These are phyloP conservation scores for Sceloporus tristichus DNA, from an alignment of 2,113 vertebrate genomes.

Conservation along the genomic window DNA sequence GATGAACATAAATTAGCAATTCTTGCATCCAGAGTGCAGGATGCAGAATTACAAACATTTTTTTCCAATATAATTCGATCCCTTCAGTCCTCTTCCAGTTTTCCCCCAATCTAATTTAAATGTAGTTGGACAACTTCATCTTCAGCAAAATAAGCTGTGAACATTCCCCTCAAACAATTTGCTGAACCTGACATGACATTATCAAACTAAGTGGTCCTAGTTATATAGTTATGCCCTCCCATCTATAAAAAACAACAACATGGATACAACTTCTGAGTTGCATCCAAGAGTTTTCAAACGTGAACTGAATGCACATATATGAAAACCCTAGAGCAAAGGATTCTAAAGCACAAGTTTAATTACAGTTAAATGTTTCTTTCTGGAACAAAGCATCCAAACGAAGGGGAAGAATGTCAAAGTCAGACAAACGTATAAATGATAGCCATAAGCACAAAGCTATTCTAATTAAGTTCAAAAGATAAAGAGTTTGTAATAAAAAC, in stretches of 20 bases:
- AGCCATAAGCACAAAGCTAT: not conserved
- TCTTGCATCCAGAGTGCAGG: not conserved
- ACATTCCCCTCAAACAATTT: not conserved
- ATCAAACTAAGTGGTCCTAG: not conserved
- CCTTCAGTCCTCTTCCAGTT: not conserved
- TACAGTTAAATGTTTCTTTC: not conserved
- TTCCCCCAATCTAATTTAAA: not conserved
- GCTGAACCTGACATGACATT: not conserved
- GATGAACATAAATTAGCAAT: not conserved
- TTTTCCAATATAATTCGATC: not conserved
- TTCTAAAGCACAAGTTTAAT: not conserved
- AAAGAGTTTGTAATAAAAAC: not conserved
- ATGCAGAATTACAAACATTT: not conserved
- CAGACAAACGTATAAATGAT: not conserved
- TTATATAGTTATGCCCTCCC: not conserved
- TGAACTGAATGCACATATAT: not conserved
- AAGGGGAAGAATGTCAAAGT: too few relatives aligned
- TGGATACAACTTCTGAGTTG: not conserved
- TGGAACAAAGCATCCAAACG: not conserved
- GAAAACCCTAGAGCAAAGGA: not conserved
- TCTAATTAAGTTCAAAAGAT: not conserved
- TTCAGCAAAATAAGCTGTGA: not conserved
- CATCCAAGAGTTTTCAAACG: not conserved
- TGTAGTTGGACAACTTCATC: not conserved
- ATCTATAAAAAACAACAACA: too few relatives aligned